phyloP scores from a whole-genome alignment of 1,140 invertebrate species.

The Drosophila pruinosa region DNA sequence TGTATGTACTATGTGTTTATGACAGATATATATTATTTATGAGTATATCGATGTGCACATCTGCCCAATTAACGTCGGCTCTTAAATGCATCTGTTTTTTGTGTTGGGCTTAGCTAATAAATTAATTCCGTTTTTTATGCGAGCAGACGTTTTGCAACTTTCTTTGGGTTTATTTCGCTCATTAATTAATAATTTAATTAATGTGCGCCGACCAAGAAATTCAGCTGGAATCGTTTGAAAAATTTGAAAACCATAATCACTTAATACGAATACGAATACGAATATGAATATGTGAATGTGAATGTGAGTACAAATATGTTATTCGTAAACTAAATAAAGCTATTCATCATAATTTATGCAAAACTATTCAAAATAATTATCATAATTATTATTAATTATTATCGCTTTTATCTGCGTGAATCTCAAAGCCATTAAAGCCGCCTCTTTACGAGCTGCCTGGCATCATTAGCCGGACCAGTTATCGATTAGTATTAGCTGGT shows the following conservation, averaged over 20 bases:
- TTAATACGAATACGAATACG: constrained; percentile 10
- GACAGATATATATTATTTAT: constrained; percentile 22
- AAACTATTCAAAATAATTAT: constrained; percentile 12
- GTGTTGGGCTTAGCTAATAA: constrained; percentile 12
- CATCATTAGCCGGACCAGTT: constrained; percentile 5
- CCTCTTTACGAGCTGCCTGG: not conserved
- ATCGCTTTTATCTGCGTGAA: not conserved
- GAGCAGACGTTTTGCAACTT: constrained; percentile 29
- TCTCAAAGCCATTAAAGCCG: not conserved
- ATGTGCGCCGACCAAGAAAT: constrained; percentile 8
- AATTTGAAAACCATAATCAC: not conserved
- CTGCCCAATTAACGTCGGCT: constrained; percentile 24
- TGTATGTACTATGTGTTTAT: not conserved
- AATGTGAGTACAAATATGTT: not conserved
- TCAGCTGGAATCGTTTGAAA: not conserved
- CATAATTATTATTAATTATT: constrained; percentile 31
- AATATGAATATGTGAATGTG: not conserved
- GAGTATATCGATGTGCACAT: constrained; percentile 21
- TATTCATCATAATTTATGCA: constrained; percentile 11
- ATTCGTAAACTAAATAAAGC: constrained; percentile 2
- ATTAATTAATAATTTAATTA: constrained; percentile 5
- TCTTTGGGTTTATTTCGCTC: constrained; percentile 7
- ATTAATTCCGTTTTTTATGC: constrained; percentile 17
- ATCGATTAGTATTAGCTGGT: not conserved
- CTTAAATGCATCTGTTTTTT: constrained; percentile 6